Evolutionary conservation across 2,113 vertebrate species (phyloP).

Genomic region (Athene noctua): DNA sequence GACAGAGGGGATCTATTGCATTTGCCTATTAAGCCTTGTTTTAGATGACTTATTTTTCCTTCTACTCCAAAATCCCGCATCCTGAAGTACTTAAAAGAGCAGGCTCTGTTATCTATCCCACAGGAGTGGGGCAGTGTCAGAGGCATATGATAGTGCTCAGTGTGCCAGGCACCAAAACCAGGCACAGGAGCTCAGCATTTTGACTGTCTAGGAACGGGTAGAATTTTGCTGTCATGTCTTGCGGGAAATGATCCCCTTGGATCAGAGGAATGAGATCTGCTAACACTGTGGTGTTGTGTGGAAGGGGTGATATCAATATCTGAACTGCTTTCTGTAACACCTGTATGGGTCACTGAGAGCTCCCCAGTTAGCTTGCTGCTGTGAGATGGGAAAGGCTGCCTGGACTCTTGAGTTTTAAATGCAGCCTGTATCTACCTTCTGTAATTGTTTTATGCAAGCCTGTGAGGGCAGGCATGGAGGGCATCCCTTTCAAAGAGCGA

Average conservation of each 20-base stretch:
- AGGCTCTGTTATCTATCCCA: neutral
- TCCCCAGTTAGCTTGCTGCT: neutral
- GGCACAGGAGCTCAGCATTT: rapidly evolving
- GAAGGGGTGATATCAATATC: neutral
- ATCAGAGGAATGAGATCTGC: neutral
- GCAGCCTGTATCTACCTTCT: neutral
- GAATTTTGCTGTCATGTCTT: neutral
- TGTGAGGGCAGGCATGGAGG: neutral
- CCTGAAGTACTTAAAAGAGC: neutral
- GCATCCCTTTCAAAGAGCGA: neutral
- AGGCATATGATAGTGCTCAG: rapidly evolving
- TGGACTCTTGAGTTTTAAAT: neutral
- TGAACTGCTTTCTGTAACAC: neutral
- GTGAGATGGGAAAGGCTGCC: neutral
- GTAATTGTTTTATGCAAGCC: neutral
- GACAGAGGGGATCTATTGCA: neutral
- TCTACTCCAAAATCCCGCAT: neutral
- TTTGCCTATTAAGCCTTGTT: neutral
- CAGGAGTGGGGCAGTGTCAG: too few relatives aligned
- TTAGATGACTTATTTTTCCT: neutral
- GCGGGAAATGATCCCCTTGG: neutral
- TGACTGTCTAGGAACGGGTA: neutral
- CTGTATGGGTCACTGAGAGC: neutral
- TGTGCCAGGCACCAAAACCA: neutral
- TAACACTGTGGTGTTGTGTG: rapidly evolving